Base-by-base conservation (phyloP, 1,140 invertebrate genomes). In the Probaryconus sp. region DNA sequence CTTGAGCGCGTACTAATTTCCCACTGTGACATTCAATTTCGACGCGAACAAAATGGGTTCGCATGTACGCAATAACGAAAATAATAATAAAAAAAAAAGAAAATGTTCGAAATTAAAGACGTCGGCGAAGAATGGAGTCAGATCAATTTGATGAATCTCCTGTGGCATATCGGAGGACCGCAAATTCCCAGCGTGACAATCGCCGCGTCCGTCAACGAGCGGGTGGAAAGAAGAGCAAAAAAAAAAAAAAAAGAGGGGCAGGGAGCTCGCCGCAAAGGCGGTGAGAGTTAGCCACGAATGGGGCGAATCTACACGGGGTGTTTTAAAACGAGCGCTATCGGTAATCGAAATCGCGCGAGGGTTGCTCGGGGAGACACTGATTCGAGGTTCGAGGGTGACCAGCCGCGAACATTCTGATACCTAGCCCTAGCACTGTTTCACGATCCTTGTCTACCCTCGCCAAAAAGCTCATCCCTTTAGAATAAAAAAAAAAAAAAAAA, bases 321-420 rank as follows among this genome's bases (percentile, higher is more conserved):
- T 85, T 85, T 84, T 84, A 85, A 84, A 84, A 84, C 83, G 83
- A 83, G 83, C 83, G 82, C 81, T 85, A 85, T 85, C 83, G 83
- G 82, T 85, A 85, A 85, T 84, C 83, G 83, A 85, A 85, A 85
- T 84, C 83, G 80, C 79, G 79, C 69, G 75, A 80, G 82, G 83
- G 82, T 83, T 80, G 80, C 79, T 68, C 60, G 47, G 60, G 40
- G 69, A 73, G 70, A 60, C 78, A 72, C 71, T 78, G 77, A 81
- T 80, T 80, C 69, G 64, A 79, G 70, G 74, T 70, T 65, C 77
- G 79, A 81, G 81, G 81, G 80, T 83, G 81, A 80, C 80, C 81
- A 79, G 79, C 78, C 81, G 81, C 81, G 79, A 81, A 81, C 81
- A 79, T 82, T 80, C 81, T 79, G 79, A 79, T 81, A 81, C 76